These are phyloP conservation scores for Pitta sordida DNA, from an alignment of 2,113 vertebrate species.

Conservation along the genomic window DNA sequence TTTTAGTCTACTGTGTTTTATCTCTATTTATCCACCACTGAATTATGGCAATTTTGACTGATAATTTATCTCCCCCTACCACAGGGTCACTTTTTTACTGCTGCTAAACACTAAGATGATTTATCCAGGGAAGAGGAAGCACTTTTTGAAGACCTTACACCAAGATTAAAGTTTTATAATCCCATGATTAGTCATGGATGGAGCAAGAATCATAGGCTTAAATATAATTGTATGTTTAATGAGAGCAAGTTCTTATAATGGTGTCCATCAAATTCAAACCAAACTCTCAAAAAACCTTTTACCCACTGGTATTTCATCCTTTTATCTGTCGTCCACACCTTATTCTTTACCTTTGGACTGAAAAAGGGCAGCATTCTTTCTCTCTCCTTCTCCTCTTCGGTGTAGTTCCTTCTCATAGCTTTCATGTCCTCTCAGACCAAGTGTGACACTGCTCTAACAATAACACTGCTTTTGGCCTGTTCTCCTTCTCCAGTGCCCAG, in stretches of 20 bases:
- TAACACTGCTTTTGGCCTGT: not conserved
- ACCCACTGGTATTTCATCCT: not conserved
- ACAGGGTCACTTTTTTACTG: not conserved
- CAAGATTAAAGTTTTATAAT: not conserved
- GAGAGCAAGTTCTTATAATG: not conserved
- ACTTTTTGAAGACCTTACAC: not conserved
- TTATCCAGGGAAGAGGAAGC: not conserved
- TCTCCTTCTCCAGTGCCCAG: not conserved
- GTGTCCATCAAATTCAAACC: not conserved
- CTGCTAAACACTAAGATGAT: not conserved
- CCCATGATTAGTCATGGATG: not conserved
- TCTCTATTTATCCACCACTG: too few species aligned
- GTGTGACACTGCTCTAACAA: not conserved
- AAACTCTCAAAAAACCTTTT: not conserved
- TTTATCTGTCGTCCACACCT: not conserved
- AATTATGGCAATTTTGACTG: too few species aligned
- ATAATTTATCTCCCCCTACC: too few species aligned
- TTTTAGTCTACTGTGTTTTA: too few species aligned
- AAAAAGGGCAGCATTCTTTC: not conserved
- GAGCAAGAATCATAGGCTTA: not conserved
- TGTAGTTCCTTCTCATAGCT: not conserved
- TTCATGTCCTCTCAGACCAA: not conserved
- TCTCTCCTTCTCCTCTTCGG: not conserved
- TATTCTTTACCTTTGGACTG: not conserved
- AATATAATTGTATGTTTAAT: not conserved